phyloP scores from a whole-genome alignment of 2,113 vertebrate species.

The Emydura subglobosa region DNA sequence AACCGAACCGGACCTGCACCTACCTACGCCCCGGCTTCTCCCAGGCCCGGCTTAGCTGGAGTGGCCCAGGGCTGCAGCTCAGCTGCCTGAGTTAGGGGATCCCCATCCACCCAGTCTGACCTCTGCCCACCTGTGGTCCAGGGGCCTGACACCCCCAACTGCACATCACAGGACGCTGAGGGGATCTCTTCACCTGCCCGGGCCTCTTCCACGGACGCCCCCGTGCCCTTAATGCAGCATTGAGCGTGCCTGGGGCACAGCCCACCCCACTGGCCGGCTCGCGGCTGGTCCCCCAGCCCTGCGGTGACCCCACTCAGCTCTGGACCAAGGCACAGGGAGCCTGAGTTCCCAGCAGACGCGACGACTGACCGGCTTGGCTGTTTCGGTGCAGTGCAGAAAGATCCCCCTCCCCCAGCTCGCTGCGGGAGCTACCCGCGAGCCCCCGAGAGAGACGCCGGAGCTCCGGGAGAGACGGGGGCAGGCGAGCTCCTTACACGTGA shows the following conservation, averaged over 20 bases:
- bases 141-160: neutral
- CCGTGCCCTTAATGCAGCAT: neutral
- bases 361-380: neutral
- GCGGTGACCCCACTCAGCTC: neutral
- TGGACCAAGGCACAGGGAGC: neutral
- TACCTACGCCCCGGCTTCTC: neutral
- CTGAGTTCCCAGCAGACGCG: neutral
- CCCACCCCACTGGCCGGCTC: neutral
- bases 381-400: neutral
- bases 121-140: neutral
- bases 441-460: fast-evolving
- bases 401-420: neutral
- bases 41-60: neutral
- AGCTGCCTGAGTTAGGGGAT: neutral
- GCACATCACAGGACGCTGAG: neutral
- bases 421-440: neutral
- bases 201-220: neutral
- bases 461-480: neutral
- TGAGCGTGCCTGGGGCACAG: no score
- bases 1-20: neutral
- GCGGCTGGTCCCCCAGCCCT: neutral
- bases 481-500: conserved; percentile 90
- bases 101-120: neutral
- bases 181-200: neutral
- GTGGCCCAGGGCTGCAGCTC: no score